Base-by-base conservation (phyloP, 1,140 invertebrate genomes). In the Dolichoris vasculosae region DNA sequence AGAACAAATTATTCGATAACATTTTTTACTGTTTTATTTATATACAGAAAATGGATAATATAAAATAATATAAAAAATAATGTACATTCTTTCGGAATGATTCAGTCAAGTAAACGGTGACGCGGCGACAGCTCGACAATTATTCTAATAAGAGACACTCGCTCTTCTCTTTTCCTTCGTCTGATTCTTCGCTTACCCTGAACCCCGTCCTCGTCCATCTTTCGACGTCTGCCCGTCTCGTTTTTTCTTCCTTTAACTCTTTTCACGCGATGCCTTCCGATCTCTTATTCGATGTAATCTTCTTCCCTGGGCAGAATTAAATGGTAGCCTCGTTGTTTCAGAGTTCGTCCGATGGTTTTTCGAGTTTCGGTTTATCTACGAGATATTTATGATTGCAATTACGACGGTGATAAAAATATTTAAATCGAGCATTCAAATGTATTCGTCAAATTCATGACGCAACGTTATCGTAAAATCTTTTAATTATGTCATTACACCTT, bases 81-180 rank as follows among this genome's bases (percentile, higher is more conserved):
- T n/a, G n/a, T n/a, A n/a, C n/a, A n/a, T n/a, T n/a, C n/a, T n/a
- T n/a, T n/a, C n/a, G n/a, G 75, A 78, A 30, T 84, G 83, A 84
- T 78, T 84, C 83, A 84, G 55, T n/a, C 35, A 26, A 77, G 48
- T 84, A n/a, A 77, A 83, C 51, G 75, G 4, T 71, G 80, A 82
- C 64, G 79, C 71, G 40, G 11, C 63, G 64, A 20, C 30, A 51
- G 38, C 9, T 4, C n/a, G 55, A 77, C 75, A 84, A 84, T 84
- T 84, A 84, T 84, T 84, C 71, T 30, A 78, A 69, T 55, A 55
- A 78, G 46, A 46, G 71, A 83, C 40, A 59, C 46, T 79, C 13
- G 63, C 48, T 67, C 26, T 83, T 48, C 46, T 59, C 69, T 75
- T 59, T 82, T 32, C 48, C 32, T 23, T 46, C 15, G 35, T 75